A percentile compares a stretch with the other conserved stretches of the same genome.
These are phyloP conservation scores for Linepithema humile DNA, from an alignment of 1,140 invertebrate genomes.

Conservation along the genomic window DNA sequence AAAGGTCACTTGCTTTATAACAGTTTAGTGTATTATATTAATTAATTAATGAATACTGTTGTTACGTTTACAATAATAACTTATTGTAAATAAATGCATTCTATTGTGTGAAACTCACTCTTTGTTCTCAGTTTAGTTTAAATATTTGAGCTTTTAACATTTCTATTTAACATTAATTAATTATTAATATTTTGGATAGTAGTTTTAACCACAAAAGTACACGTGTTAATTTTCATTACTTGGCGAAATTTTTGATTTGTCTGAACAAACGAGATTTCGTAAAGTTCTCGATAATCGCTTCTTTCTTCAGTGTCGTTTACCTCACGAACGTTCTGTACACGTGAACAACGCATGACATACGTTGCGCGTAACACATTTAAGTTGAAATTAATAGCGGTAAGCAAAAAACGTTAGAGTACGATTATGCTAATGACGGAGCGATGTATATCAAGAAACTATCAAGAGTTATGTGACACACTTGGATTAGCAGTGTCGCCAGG, in stretches of 20 bases:
- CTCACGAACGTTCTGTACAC: not conserved
- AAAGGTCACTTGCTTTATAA: too few species aligned
- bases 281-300: not conserved
- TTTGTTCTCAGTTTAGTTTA: too few species aligned
- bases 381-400: not conserved
- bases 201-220: too few species aligned
- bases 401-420: not conserved
- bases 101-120: too few species aligned
- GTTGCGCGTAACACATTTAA: not conserved
- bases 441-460: not conserved
- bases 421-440: constrained; percentile 5
- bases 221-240: not conserved
- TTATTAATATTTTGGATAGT: too few species aligned
- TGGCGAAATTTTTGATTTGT: not conserved
- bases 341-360: not conserved
- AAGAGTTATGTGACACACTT: constrained; percentile 2
- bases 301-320: not conserved
- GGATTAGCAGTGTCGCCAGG: constrained; percentile 1
- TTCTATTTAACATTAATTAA: too few species aligned
- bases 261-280: not conserved
- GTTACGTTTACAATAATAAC: too few species aligned
- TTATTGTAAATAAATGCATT: too few species aligned
- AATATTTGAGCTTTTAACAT: too few species aligned
- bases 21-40: too few species aligned
- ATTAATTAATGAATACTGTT: too few species aligned